Evolutionary conservation across 2,113 vertebrate species (phyloP), one percentile per base, ranked within the genome.

Genomic region (Rafetus swinhoei): DNA sequence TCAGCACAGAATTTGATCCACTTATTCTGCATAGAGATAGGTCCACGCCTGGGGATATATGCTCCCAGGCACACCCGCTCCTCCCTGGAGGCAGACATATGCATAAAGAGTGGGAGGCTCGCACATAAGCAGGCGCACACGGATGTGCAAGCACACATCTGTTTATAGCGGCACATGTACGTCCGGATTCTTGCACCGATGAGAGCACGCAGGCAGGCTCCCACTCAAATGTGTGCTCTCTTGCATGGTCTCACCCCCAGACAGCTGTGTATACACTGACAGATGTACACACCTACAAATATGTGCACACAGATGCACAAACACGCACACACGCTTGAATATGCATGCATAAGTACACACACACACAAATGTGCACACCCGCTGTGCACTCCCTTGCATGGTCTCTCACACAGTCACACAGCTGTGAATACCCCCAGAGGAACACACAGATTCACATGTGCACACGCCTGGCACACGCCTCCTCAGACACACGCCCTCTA

Each of bases 141-240:
- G 3, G 74, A 77, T 6, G 11, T 50, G 74, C 22, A 50, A 25
- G 35, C 22, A 24, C 22, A 24, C 21, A 19, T 39, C 72, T 76
- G 39, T 76, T 10, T 24, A 11, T 45, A 45, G 72, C 72, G 22
- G 35, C 10, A 39, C 21, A 19, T 39, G 12, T 53, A 18, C n/a
- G 0, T 24, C 59, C 29, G 2, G 0, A 2, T 22, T 50, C 50
- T 15, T 84, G 82, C 39, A 8, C 72, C 4, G 8, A 19, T 79
- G 50, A 79, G 50, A 9, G 50, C 9, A 16, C 1, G 0, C 3
- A 21, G 29, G 5, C 1, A 0, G 1, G 45, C 2, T 0, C 52
- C n/a, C 29, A 19, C 62, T 4, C 39, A 25, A 50, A 50, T 3
- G 39, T 50, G n/a, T 72, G 4, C 35, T 35, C 65, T 72, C n/a